Evolutionary conservation across 1,140 invertebrate genomes (phyloP).

Genomic region (Medauroidea extradentata): DNA sequence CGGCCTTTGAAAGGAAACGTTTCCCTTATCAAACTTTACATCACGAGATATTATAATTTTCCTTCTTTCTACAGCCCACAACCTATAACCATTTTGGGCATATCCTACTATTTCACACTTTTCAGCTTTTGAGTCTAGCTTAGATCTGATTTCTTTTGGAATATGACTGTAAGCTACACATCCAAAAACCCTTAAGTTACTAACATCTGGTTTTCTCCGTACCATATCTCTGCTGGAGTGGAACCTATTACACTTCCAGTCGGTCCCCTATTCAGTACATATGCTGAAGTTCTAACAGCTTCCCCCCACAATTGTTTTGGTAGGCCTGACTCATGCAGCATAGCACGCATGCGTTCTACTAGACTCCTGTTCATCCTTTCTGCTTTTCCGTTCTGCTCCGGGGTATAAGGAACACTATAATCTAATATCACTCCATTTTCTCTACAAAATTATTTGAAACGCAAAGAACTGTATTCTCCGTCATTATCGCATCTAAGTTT

Average conservation of each 20-base stretch:
- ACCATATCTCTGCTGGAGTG: constrained; percentile 4
- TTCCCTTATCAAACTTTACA: constrained; percentile 10
- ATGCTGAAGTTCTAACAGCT: neutral
- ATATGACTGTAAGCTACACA: constrained; percentile 17
- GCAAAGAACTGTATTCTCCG: constrained; percentile 17
- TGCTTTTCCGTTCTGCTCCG: neutral
- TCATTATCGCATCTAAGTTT: constrained; percentile 22
- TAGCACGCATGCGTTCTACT: neutral
- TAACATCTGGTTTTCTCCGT: constrained; percentile 14
- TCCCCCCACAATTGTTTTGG: neutral
- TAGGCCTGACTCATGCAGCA: neutral
- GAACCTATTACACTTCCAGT: neutral
- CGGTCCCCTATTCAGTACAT: neutral
- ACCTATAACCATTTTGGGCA: constrained; percentile 11
- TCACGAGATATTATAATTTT: constrained; percentile 5
- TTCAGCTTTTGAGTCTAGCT: constrained; percentile 11
- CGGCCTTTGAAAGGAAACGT: constrained; percentile 2
- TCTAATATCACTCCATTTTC: constrained; percentile 15
- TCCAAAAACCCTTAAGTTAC: constrained; percentile 19
- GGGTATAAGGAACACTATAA: constrained; percentile 3
- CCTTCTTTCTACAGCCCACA: constrained; percentile 3
- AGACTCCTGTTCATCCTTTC: neutral
- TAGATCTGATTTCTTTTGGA: constrained; percentile 13
- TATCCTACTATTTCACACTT: constrained; percentile 15
- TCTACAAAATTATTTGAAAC: constrained; percentile 1